phyloP scores from a whole-genome alignment of 1,140 invertebrate species.

The Trachelipus rathkii region DNA sequence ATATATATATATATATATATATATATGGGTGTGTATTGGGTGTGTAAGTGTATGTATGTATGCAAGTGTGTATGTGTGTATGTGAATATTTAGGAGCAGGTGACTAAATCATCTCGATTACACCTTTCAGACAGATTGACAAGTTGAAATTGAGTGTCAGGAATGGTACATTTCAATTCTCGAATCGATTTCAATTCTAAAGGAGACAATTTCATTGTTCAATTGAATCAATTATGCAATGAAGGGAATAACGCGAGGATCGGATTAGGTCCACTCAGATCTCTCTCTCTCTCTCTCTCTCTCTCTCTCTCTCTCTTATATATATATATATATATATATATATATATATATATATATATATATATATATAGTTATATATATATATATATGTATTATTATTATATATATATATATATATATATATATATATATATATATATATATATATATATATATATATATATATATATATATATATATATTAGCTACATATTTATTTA shows the following conservation, averaged over 20 bases:
- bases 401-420: no score
- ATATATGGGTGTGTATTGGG: conserved; percentile 4
- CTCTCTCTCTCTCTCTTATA: not conserved
- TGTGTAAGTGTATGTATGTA: not conserved
- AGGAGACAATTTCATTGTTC: not conserved
- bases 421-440: no score
- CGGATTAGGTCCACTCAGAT: not conserved
- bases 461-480: no score
- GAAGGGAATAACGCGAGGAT: not conserved
- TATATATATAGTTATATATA: no score
- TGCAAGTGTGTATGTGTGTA: not conserved
- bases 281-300: not conserved
- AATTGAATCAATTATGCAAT: conserved; percentile 2
- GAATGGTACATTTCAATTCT: conserved; percentile 2
- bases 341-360: no score
- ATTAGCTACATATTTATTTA: no score
- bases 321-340: no score
- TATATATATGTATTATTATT: no score
- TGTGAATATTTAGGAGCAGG: not conserved
- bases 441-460: no score
- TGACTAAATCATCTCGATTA: not conserved
- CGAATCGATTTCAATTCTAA: not conserved
- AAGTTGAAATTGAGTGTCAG: conserved; percentile 6
- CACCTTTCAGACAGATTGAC: not conserved
- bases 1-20: conserved; percentile 22